These are phyloP conservation scores for Triplophysa dalaica DNA, from an alignment of 2,113 vertebrate genomes.

Conservation along the genomic window DNA sequence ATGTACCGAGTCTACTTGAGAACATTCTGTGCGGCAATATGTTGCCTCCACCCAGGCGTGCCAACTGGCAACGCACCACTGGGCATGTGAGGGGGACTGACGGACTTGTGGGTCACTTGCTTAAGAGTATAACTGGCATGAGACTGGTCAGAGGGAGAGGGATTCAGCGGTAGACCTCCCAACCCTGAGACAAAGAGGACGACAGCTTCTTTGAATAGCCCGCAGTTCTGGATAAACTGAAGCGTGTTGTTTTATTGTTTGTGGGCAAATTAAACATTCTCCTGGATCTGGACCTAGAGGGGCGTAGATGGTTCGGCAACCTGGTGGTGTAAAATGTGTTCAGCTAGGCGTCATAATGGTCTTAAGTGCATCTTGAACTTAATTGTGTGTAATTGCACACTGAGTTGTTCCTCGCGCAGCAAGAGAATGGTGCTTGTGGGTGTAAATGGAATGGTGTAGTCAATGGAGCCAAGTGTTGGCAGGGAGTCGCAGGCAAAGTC, in stretches of 20 bases:
- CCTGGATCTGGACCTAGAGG: not conserved
- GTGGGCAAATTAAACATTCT: not conserved
- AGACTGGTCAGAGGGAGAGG: constrained; percentile 4
- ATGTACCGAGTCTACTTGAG: constrained; percentile 45
- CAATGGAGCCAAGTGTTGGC: constrained; percentile 37
- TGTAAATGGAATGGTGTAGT: constrained; percentile 24
- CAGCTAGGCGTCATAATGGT: constrained; percentile 26
- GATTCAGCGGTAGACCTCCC: constrained; percentile 34
- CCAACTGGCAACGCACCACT: constrained; percentile 53
- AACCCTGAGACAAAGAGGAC: constrained; percentile 7
- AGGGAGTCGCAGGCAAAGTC: constrained; percentile 1
- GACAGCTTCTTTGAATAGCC: not conserved
- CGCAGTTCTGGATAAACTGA: not conserved
- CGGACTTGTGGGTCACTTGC: constrained; percentile 44
- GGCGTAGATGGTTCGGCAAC: not conserved
- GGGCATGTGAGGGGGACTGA: constrained; percentile 19
- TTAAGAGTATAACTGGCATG: constrained; percentile 52
- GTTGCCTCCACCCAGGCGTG: constrained; percentile 38
- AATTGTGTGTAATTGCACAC: constrained; percentile 47
- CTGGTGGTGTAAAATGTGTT: not conserved
- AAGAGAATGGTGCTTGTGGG: constrained; percentile 34
- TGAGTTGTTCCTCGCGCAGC: constrained; percentile 20
- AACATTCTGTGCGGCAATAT: constrained; percentile 54
- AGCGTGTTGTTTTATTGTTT: not conserved
- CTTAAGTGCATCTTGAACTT: constrained; percentile 39